Percentiles rank a stretch among this genome's conserved stretches.
phyloP scores from a whole-genome alignment of 1,140 invertebrate genomes.

The Physella acuta region DNA sequence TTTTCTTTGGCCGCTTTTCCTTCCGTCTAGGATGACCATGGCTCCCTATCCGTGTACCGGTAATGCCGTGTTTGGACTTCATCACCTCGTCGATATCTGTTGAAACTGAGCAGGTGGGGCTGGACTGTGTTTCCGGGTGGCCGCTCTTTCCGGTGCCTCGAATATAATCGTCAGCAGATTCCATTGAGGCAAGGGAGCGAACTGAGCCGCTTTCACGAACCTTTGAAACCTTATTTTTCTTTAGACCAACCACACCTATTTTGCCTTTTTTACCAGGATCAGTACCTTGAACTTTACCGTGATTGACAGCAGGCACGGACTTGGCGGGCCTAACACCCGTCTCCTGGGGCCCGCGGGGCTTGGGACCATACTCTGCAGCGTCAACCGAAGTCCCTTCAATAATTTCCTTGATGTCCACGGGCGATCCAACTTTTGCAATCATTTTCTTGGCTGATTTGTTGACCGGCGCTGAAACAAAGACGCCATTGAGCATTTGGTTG shows the following conservation, averaged over 20 bases:
- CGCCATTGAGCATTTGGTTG: not conserved
- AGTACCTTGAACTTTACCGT: too few species aligned
- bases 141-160: not conserved
- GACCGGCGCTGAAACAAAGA: not conserved
- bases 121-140: not conserved
- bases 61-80: not conserved
- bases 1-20: not conserved
- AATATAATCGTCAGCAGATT: not conserved
- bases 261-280: too few species aligned
- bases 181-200: not conserved
- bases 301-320: not conserved
- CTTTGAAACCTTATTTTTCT: not conserved
- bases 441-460: slow-evolving; percentile 14
- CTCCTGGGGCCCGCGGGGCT: not conserved
- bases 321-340: slow-evolving; percentile 2
- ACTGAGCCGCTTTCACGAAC: not conserved
- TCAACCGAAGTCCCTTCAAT: slow-evolving; percentile 19
- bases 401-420: slow-evolving; percentile 21
- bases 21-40: not conserved
- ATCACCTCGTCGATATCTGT: not conserved
- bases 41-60: not conserved
- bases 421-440: slow-evolving; percentile 5
- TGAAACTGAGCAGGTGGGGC: not conserved
- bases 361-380: not conserved
- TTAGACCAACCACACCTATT: too few species aligned